phyloP scores from a whole-genome alignment of 2,797 vertebrate genomes.

The Anomalospiza imberbis region DNA sequence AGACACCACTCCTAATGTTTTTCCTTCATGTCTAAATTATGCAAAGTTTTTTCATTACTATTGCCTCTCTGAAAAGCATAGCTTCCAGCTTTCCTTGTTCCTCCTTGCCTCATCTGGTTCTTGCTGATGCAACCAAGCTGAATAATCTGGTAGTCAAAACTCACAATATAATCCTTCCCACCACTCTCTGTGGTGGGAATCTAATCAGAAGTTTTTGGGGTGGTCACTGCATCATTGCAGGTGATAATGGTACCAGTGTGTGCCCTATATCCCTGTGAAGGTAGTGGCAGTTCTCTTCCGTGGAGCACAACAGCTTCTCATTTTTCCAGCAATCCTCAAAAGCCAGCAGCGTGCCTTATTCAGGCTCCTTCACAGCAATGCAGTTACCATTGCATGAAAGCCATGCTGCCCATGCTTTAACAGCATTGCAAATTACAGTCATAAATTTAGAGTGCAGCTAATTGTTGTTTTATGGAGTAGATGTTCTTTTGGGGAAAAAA shows the following conservation, averaged over 20 bases:
- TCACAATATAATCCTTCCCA: neutral
- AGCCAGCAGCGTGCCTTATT: neutral
- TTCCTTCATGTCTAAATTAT: too few species aligned
- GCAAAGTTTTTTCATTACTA: too few species aligned
- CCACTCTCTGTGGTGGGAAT: neutral
- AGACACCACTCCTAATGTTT: too few species aligned
- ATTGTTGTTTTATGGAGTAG: constrained; percentile 61
- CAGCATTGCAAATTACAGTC: constrained; percentile 15
- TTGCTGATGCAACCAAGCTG: too few species aligned
- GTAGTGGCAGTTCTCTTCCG: neutral
- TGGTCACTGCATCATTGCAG: neutral
- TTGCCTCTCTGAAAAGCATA: too few species aligned
- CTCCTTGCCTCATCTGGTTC: too few species aligned
- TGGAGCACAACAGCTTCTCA: neutral
- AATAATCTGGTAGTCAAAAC: neutral
- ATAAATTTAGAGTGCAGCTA: constrained; percentile 59
- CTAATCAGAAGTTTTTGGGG: neutral
- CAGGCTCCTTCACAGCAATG: neutral
- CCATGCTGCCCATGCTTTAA: neutral
- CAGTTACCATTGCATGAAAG: neutral
- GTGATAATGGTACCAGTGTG: too few species aligned
- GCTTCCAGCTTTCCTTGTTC: too few species aligned
- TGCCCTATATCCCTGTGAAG: neutral
- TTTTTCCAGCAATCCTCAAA: neutral
- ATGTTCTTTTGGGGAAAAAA: neutral